A percentile compares a stretch with the other conserved stretches of the same genome.
Conservation (phyloP, 1,140 invertebrate genomes). For the Procambarus clarkii region DNA sequence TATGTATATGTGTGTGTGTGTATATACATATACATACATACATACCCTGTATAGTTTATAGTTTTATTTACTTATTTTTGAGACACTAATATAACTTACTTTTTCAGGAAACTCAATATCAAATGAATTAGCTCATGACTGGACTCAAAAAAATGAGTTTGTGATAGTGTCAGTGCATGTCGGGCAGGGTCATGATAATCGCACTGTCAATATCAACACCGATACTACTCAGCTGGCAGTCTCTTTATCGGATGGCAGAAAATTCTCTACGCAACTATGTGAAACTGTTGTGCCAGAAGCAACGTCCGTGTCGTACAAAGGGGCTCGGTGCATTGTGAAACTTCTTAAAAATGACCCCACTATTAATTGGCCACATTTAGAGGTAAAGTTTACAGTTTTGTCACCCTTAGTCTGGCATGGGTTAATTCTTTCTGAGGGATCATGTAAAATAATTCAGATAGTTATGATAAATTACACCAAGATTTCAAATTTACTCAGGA, state of each 20-base stretch:
- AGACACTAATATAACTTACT: neutral
- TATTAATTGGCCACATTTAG: constrained; percentile 58
- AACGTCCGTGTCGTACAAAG: constrained; percentile 40
- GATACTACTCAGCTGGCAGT: constrained; percentile 33
- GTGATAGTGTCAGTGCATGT: constrained; percentile 55
- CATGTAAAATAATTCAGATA: no score
- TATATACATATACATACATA: no score
- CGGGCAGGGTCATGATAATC: constrained; percentile 54
- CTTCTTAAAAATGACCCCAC: constrained; percentile 65
- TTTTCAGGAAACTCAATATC: constrained; percentile 64
- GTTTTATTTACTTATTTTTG: neutral
- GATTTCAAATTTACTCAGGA: no score
- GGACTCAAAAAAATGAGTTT: constrained; percentile 58
- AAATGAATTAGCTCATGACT: constrained; percentile 56
- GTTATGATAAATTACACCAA: no score
- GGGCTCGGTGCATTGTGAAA: constrained; percentile 43
- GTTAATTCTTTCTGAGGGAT: neutral
- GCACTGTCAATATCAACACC: constrained; percentile 53
- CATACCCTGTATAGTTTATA: no score
- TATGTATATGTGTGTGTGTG: no score
- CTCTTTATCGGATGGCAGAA: constrained; percentile 43
- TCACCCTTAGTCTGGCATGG: neutral
- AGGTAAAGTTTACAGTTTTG: constrained; percentile 25
- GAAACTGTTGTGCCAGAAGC: constrained; percentile 44
- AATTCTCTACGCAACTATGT: constrained; percentile 44